Conservation (phyloP, 1,140 invertebrate species). For the Drosophila ohnishii region DNA sequence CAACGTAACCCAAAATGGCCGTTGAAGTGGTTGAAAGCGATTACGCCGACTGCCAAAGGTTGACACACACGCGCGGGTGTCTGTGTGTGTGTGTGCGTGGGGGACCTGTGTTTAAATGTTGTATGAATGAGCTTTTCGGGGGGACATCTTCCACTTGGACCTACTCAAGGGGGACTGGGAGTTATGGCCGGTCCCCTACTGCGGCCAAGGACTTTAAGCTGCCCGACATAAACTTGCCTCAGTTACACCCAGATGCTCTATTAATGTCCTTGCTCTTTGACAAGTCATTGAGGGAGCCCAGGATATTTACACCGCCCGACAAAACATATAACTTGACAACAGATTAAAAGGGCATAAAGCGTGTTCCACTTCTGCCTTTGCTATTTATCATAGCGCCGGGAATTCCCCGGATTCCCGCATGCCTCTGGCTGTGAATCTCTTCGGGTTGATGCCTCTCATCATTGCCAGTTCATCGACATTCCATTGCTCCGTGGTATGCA, state of each 20-base stretch:
- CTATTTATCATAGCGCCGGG: slow-evolving; percentile 5
- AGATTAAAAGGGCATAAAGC: slow-evolving; percentile 48
- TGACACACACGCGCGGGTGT: slow-evolving; percentile 44
- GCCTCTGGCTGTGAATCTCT: not conserved
- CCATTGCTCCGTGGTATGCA: slow-evolving; percentile 13
- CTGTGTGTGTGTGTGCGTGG: slow-evolving; percentile 12
- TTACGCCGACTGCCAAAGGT: slow-evolving; percentile 79
- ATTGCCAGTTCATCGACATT: slow-evolving; percentile 41
- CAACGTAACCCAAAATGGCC: slow-evolving; percentile 69
- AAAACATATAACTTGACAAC: slow-evolving; percentile 45
- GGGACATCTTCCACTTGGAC: slow-evolving; percentile 46
- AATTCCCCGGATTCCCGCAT: slow-evolving; percentile 21
- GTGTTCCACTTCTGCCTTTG: slow-evolving; percentile 20
- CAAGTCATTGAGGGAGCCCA: slow-evolving; percentile 37
- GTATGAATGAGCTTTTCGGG: slow-evolving; percentile 74
- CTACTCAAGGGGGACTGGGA: slow-evolving; percentile 25
- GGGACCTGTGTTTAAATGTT: slow-evolving; percentile 67
- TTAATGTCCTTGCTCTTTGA: slow-evolving; percentile 51
- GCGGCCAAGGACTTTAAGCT: slow-evolving; percentile 39
- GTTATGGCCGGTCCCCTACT: slow-evolving; percentile 54
- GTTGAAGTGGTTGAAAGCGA: slow-evolving; percentile 81
- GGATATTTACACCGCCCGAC: slow-evolving; percentile 19
- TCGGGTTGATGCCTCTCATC: not conserved
- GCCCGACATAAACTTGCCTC: slow-evolving; percentile 66
- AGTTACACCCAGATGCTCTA: slow-evolving; percentile 64